Evolutionary conservation across 2,888 invertebrate genomes (phyloP).

Genomic region (Timema podura): DNA sequence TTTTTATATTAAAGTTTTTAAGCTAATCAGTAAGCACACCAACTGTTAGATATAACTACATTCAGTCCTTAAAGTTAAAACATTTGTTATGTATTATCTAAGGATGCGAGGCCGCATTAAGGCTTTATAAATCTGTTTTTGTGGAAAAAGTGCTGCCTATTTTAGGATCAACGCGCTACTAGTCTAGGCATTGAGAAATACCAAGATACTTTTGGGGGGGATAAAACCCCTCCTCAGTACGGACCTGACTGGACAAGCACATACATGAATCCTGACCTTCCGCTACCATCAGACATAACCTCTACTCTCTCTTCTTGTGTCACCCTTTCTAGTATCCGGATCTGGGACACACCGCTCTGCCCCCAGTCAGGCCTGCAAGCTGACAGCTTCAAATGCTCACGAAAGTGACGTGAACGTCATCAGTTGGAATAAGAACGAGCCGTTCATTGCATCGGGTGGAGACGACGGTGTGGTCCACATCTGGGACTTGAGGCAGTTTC

Average conservation of each 20-base stretch:
- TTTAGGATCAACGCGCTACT: no score
- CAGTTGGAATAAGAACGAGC: slow-evolving; percentile 91
- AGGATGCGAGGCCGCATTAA: no score
- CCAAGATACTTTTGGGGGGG: not conserved
- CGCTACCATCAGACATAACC: no score
- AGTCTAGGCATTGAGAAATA: no score
- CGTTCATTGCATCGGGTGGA: slow-evolving; percentile 89
- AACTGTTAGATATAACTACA: no score
- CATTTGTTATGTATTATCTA: no score
- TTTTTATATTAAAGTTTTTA: no score
- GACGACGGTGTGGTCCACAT: slow-evolving; percentile 93
- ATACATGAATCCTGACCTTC: no score
- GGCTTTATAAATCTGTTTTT: no score
- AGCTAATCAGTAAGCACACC: no score
- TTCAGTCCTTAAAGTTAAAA: no score
- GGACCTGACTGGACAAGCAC: not conserved
- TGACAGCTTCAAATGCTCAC: slow-evolving; percentile 82
- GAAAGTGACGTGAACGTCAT: slow-evolving; percentile 94
- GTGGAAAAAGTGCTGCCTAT: no score
- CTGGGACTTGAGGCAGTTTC: slow-evolving; percentile 92
- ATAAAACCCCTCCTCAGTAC: not conserved
- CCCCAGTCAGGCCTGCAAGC: slow-evolving; percentile 86
- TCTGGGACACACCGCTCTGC: slow-evolving; percentile 93
- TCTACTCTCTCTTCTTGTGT: not conserved
- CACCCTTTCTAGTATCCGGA: slow-evolving; percentile 62